phyloP scores from a whole-genome alignment of 2,113 vertebrate species.

The Larimichthys crocea region DNA sequence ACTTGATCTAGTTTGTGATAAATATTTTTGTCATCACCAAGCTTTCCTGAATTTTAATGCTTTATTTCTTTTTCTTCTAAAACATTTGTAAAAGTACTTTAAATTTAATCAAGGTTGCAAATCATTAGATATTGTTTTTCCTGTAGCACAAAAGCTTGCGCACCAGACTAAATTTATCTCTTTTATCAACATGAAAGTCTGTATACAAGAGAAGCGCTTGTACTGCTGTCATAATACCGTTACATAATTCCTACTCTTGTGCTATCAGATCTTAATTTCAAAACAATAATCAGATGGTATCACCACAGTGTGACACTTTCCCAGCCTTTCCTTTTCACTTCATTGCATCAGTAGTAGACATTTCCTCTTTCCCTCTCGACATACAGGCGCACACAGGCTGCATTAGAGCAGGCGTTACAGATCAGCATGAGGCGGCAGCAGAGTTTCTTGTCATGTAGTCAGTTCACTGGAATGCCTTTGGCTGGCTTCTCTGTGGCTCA shows the following conservation, averaged over 20 bases:
- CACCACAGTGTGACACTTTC: slow-evolving; percentile 2
- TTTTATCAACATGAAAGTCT: neutral
- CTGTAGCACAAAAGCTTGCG: neutral
- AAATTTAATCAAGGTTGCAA: neutral
- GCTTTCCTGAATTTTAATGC: too few species aligned
- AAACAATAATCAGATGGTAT: neutral
- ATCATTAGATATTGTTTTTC: neutral
- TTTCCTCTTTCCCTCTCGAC: slow-evolving; percentile 53
- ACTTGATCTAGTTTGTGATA: neutral
- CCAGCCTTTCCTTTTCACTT: slow-evolving; percentile 47
- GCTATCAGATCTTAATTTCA: neutral
- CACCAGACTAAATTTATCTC: neutral
- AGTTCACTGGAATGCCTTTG: slow-evolving; percentile 76
- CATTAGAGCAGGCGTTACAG: slow-evolving; percentile 38
- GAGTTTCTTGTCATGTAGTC: slow-evolving; percentile 71
- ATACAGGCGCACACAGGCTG: slow-evolving; percentile 20
- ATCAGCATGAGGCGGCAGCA: slow-evolving; percentile 61
- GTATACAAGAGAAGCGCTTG: neutral
- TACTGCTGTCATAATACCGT: too few species aligned
- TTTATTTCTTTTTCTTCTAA: too few species aligned
- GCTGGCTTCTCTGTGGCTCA: slow-evolving; percentile 74
- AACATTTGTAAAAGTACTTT: neutral
- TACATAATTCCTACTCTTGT: neutral
- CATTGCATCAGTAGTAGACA: slow-evolving; percentile 42
- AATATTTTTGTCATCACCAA: too few species aligned